Conservation (phyloP, 2,113 vertebrate genomes). For the Trichechus manatus region DNA sequence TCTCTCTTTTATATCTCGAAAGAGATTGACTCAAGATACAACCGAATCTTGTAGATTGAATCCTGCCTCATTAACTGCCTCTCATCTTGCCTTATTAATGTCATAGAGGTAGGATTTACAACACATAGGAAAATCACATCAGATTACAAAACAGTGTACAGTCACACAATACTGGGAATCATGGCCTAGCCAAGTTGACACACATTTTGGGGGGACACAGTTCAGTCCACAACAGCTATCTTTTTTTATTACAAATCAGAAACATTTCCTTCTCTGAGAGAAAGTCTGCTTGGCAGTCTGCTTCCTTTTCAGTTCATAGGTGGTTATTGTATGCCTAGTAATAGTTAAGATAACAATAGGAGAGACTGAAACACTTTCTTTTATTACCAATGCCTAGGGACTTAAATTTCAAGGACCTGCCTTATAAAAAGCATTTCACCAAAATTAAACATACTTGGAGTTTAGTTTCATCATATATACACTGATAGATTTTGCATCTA, state of each 20-base stretch:
- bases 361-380: not conserved
- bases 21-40: too few relatives aligned
- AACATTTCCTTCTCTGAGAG: not conserved
- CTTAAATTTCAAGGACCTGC: conserved; percentile 31
- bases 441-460: not conserved
- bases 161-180: too few relatives aligned
- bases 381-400: not conserved
- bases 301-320: not conserved
- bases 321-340: not conserved
- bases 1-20: too few relatives aligned
- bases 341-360: not conserved
- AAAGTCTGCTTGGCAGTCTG: not conserved
- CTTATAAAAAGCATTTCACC: not conserved
- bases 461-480: not conserved
- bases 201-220: too few relatives aligned
- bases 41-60: too few relatives aligned
- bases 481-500: not conserved
- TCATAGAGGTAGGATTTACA: too few relatives aligned
- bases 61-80: too few relatives aligned
- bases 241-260: not conserved
- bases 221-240: not conserved
- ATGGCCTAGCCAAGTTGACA: too few relatives aligned
- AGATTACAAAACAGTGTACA: too few relatives aligned
- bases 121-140: too few relatives aligned
- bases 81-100: too few relatives aligned